Percentiles rank a stretch among this genome's conserved stretches.
Conservation (phyloP, 2,797 vertebrate genomes). For the Urophycis tenuis region DNA sequence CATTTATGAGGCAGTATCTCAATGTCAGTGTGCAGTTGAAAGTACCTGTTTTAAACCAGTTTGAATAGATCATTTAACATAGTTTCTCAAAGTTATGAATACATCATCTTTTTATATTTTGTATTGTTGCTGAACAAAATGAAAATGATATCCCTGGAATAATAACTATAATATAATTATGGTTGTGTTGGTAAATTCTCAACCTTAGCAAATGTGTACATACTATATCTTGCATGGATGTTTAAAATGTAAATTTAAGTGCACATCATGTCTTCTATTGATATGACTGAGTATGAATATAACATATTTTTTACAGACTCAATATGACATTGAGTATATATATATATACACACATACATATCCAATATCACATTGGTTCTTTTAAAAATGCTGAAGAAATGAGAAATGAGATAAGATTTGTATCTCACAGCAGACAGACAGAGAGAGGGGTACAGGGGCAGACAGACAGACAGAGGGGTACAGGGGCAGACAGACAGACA, state of each 20-base stretch:
- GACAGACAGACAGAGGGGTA: too few relatives aligned
- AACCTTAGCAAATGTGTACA: neutral
- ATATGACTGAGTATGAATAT: too few relatives aligned
- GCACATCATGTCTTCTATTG: too few relatives aligned
- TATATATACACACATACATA: too few relatives aligned
- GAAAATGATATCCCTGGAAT: neutral
- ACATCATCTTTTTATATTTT: neutral
- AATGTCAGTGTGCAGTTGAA: neutral
- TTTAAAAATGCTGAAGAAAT: too few relatives aligned
- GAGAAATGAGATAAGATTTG: too few relatives aligned
- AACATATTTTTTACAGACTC: too few relatives aligned
- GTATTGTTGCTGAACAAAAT: neutral
- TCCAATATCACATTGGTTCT: too few relatives aligned
- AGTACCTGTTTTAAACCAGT: neutral
- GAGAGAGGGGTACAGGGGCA: constrained; percentile 7
- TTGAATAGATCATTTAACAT: neutral
- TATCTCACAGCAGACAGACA: constrained; percentile 3
- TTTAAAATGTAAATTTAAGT: too few relatives aligned
- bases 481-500: constrained; percentile 14
- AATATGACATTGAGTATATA: too few relatives aligned
- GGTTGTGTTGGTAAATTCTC: neutral
- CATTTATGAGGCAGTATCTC: neutral
- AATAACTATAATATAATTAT: neutral
- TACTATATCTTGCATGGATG: neutral
- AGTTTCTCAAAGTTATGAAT: neutral